Evolutionary conservation across 1,140 invertebrate species (phyloP), one percentile per base, ranked within the genome.

Genomic region (Oscheius sp.): DNA sequence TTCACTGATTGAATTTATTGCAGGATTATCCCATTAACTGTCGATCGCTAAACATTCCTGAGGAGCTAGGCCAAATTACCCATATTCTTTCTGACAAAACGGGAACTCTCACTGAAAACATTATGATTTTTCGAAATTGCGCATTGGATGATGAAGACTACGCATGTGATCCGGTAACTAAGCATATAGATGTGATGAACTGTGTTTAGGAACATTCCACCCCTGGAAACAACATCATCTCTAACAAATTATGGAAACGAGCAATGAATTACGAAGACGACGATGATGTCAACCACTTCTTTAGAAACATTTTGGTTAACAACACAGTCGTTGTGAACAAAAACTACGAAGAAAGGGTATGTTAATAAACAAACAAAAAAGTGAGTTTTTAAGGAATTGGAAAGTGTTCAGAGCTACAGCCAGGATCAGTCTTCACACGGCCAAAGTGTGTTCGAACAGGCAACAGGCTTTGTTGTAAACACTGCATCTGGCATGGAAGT

Each of bases 71-170:
- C 2, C 80, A 90, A 88, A 90, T 98, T 28, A 91, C 94, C 80
- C 97, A 97, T 83, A 89, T 98, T 58, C 96, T 98, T 87, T 96
- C 93, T 4, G 95, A 98, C 84, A 97, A 97, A 85, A 98, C 95
- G 1, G 95, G 95, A 4, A 98, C 95, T 1, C 86, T 98, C n/a
- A 98, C 95, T 10, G 94, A 97, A 85, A 98, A 98, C 84, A 92
- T 52, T 45, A 78, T 78, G 77, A 68, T 79, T 35, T 79, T 78
- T 34, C 49, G 72, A 36, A 61, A 55, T 28, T 74, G 72, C 38
- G 64, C 72, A 15, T 58, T 67, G 15, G 63, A 62, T 31, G 52
- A 59, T 1, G 63, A 34, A 2, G 63, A 67, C 45, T 67, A 45
- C 52, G 63, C 46, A 26, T 35, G 49, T 7, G 45, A 49, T 63